Percentiles rank a stretch among this genome's conserved stretches.
Conservation (phyloP, 2,888 invertebrate genomes). For the Mesoligia furuncula region DNA sequence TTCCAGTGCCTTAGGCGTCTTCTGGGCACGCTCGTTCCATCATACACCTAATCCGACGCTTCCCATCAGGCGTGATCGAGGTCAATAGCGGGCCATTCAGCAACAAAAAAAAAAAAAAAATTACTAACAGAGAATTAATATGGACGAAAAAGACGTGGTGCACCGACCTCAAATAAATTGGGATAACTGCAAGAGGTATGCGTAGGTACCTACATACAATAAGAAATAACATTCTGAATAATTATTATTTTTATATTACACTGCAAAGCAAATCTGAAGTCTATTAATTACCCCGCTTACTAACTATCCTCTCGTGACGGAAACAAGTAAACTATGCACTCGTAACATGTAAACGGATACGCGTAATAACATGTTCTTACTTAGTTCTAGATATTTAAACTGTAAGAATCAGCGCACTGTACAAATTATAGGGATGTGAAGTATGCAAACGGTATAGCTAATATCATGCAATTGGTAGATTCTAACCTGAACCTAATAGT, state of each 20-base stretch:
- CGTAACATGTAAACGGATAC: constrained; percentile 36
- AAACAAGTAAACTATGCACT: constrained; percentile 18
- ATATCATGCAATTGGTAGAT: constrained; percentile 2
- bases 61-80: too few relatives aligned
- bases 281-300: background rate
- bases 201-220: background rate
- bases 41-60: too few relatives aligned
- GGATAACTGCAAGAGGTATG: background rate
- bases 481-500: background rate
- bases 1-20: too few relatives aligned
- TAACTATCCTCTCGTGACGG: background rate
- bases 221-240: background rate
- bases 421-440: constrained; percentile 27
- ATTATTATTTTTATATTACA: background rate
- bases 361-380: constrained; percentile 31
- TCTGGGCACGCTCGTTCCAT: too few relatives aligned
- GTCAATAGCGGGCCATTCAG: too few relatives aligned
- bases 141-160: background rate
- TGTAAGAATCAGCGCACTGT: constrained; percentile 13
- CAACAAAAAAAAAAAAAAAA: too few relatives aligned
- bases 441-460: constrained; percentile 10
- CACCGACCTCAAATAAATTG: too few relatives aligned
- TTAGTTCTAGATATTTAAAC: constrained; percentile 16
- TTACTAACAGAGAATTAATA: too few relatives aligned
- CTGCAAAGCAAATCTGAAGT: background rate